phyloP scores from a whole-genome alignment of 2,113 vertebrate genomes.

The Morone saxatilis region DNA sequence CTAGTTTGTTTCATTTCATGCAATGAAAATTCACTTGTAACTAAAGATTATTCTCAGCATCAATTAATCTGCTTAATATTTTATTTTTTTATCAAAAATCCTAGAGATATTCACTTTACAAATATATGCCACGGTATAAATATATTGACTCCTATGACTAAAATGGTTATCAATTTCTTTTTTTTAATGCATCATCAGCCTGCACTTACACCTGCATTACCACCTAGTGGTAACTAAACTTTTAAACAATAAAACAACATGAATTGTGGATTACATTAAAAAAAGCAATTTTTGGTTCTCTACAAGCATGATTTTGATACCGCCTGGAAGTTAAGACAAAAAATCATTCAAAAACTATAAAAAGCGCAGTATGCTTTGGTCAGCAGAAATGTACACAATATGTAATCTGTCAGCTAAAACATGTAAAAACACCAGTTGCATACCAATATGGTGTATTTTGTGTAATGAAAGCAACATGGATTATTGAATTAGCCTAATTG shows the following conservation, averaged over 20 bases:
- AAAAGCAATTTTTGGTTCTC: background rate
- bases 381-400: background rate
- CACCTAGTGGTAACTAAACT: background rate
- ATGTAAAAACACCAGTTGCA: background rate
- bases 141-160: background rate
- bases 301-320: background rate
- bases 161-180: background rate
- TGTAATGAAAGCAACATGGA: background rate
- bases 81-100: background rate
- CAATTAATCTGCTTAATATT: background rate
- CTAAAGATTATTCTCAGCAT: background rate
- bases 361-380: background rate
- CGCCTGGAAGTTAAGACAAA: background rate
- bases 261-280: background rate
- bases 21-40: background rate
- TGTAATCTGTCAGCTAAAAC: background rate
- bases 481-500: background rate
- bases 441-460: too few relatives aligned
- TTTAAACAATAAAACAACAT: background rate
- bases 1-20: background rate
- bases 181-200: background rate
- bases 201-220: background rate
- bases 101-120: background rate
- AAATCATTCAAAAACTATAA: background rate
- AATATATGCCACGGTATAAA: background rate